Evolutionary conservation across 1,140 invertebrate genomes (phyloP), one percentile per base, ranked within the genome.

Genomic region (Drusus annulatus): DNA sequence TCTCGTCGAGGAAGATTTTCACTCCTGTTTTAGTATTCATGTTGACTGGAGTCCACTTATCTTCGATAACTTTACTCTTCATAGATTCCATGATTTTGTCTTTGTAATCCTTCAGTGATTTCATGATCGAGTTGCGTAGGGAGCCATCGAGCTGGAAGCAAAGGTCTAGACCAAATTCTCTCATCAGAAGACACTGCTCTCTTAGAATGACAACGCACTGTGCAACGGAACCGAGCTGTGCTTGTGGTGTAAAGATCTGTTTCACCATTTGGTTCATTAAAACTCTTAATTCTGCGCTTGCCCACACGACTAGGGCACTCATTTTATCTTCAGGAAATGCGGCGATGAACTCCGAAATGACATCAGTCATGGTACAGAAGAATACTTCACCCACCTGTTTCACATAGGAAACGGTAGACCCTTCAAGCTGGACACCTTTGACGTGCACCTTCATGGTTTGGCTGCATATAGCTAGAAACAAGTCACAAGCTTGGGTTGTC

Each of bases 241-340:
- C 94, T 89, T 98, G 96, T 16, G 97, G 96, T 83, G 95, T 95
- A 86, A 99, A 98, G 19, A 99, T 94, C 88, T 99, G 97, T 85
- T 93, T 97, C 84, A 93, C 94, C 87, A 94, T 94, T 93, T 93
- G 95, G 88, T 90, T 94, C 86, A 91, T 96, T 86, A 95, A 94
- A 89, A 93, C 92, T 86, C 94, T 94, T 60, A 99, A 88, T 89
- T 99, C 97, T 81, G 93, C 91, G 84, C 95, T 96, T 80, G 95
- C 94, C 98, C 98, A 99, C 1, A 98, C 95, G 80, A 98, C 93
- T 83, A 98, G 94, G 81, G 95, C 96, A 91, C 93, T 90, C 93
- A 95, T 84, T 92, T 93, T 84, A 92, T 92, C 85, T 92, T 94
- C 90, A 50, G 94, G 93, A 87, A 98, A 98, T 52, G 95, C 93